Percentiles rank a stretch among this genome's conserved stretches.
Conservation (phyloP, 2,888 invertebrate genomes). For the Eupithecia dodoneata region DNA sequence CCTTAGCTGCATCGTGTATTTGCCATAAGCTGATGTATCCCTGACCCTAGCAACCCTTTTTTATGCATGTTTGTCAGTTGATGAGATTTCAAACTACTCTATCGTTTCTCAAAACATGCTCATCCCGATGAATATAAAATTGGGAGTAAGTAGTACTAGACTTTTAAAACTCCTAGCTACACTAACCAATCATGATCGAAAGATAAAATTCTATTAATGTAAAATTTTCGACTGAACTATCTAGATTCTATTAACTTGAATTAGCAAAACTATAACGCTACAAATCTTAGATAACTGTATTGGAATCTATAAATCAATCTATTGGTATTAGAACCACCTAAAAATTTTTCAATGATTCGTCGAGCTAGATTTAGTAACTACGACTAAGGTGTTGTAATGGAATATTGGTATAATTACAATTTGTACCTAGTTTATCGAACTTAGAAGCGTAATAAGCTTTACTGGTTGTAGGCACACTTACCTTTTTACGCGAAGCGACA, state of each 20-base stretch:
- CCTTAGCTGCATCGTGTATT: slow-evolving; percentile 81
- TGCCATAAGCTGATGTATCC: slow-evolving; percentile 74
- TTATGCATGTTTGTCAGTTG: slow-evolving; percentile 52
- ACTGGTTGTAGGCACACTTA: slow-evolving; percentile 68
- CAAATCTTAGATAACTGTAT: slow-evolving; percentile 60
- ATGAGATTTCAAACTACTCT: slow-evolving; percentile 67
- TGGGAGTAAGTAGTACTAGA: slow-evolving; percentile 71
- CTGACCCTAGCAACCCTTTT: slow-evolving; percentile 42
- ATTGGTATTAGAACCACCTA: slow-evolving; percentile 52
- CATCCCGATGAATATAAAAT: slow-evolving; percentile 72
- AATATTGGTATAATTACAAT: slow-evolving; percentile 66
- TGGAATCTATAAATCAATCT: slow-evolving; percentile 43
- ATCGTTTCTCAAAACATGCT: slow-evolving; percentile 71
- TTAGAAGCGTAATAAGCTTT: slow-evolving; percentile 57
- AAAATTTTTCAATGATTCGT: slow-evolving; percentile 54
- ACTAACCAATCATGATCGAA: slow-evolving; percentile 63
- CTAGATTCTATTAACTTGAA: slow-evolving; percentile 60
- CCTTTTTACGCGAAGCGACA: slow-evolving; percentile 66
- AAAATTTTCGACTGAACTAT: slow-evolving; percentile 58
- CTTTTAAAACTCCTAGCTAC: slow-evolving; percentile 60
- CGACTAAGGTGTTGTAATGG: slow-evolving; percentile 79
- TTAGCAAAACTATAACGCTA: slow-evolving; percentile 63
- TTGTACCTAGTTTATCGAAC: slow-evolving; percentile 49
- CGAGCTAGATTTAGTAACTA: slow-evolving; percentile 54
- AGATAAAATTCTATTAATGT: slow-evolving; percentile 64